phyloP scores from a whole-genome alignment of 2,888 invertebrate species.

The Neoitamus cyanurus region DNA sequence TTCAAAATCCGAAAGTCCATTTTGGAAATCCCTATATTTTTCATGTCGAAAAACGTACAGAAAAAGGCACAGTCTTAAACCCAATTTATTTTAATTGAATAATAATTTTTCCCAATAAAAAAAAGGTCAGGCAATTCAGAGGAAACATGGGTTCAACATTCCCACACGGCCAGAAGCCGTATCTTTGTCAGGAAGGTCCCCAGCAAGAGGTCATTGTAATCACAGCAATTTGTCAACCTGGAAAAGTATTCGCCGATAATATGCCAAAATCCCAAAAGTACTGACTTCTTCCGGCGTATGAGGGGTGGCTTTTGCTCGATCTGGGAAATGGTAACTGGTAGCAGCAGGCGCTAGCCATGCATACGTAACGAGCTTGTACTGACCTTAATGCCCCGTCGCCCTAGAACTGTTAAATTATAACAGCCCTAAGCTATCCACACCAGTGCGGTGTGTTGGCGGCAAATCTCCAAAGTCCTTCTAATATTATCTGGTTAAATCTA shows the following conservation, averaged over 20 bases:
- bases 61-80: too few relatives aligned
- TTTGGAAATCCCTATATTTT: too few relatives aligned
- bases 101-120: neutral
- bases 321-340: neutral
- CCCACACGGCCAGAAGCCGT: neutral
- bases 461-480: neutral
- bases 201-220: neutral
- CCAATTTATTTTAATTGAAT: too few relatives aligned
- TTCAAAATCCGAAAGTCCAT: too few relatives aligned
- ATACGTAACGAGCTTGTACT: neutral
- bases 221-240: neutral
- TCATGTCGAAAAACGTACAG: too few relatives aligned
- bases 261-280: neutral
- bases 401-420: neutral
- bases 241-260: neutral
- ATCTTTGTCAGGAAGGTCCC: neutral
- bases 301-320: neutral
- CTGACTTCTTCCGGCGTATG: neutral
- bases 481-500: slow-evolving; percentile 43
- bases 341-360: neutral
- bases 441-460: slow-evolving; percentile 4
- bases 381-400: neutral
- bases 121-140: neutral
- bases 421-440: slow-evolving; percentile 17
- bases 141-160: neutral